A percentile compares a stretch with the other conserved stretches of the same genome.
Conservation (phyloP, 2,888 invertebrate genomes). For the Sphaerophoria taeniata region DNA sequence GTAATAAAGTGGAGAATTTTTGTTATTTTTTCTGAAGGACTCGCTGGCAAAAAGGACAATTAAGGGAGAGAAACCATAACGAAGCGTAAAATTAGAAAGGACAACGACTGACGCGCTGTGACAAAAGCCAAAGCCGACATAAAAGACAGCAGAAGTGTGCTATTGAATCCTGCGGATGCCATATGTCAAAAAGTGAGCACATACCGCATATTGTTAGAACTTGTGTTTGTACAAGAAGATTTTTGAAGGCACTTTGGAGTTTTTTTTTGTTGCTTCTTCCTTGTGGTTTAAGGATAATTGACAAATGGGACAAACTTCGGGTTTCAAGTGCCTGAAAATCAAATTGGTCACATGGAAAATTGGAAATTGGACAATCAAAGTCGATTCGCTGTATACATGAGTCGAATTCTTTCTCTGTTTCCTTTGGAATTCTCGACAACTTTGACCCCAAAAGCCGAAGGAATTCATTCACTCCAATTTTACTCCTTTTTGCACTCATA, state of each 20-base stretch:
- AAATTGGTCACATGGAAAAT: background rate
- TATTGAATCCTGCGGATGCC: constrained; percentile 41
- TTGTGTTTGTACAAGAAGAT: background rate
- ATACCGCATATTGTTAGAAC: background rate
- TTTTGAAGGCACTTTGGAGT: constrained; percentile 2
- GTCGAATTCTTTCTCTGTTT: no score
- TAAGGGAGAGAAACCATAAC: constrained; percentile 62
- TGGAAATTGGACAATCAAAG: background rate
- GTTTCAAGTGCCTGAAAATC: no score
- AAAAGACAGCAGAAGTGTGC: constrained; percentile 51
- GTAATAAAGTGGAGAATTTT: constrained; percentile 48
- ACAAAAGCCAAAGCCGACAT: constrained; percentile 9
- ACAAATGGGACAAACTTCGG: constrained; percentile 10
- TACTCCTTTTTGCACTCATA: no score
- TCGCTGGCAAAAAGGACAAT: constrained; percentile 42
- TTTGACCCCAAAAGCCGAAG: background rate
- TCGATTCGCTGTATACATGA: background rate
- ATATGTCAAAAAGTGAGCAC: constrained; percentile 35
- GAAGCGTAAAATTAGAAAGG: constrained; percentile 64
- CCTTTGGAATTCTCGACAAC: background rate
- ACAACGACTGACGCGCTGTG: background rate
- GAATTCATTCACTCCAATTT: no score
- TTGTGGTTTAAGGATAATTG: background rate
- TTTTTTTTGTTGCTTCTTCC: background rate
- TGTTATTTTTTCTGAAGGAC: background rate